Conservation (phyloP, 2,797 vertebrate species). For the Sebastes trivittatus region DNA sequence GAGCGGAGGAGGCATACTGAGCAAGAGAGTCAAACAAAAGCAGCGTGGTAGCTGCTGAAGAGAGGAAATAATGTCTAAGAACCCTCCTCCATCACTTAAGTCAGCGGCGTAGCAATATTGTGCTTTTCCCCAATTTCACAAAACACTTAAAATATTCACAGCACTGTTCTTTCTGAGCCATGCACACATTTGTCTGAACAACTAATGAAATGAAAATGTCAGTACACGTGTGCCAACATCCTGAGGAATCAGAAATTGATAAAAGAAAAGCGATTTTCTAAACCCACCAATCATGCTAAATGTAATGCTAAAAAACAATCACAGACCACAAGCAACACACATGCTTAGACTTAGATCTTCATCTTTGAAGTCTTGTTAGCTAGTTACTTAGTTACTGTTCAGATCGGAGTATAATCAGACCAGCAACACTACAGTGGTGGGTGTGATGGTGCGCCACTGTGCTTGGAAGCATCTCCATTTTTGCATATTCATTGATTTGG, state of each 20-base stretch:
- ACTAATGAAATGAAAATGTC: background rate
- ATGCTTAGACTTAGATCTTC: background rate
- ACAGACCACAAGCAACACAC: background rate
- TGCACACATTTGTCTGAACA: background rate
- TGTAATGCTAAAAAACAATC: background rate
- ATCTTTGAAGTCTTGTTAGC: slow-evolving; percentile 8
- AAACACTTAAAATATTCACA: slow-evolving; percentile 18
- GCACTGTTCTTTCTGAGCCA: background rate
- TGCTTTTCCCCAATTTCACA: background rate
- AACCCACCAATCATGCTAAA: background rate
- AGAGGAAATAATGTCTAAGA: slow-evolving; percentile 23
- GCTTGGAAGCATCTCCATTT: background rate
- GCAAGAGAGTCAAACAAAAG: slow-evolving; percentile 50
- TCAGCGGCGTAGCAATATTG: background rate
- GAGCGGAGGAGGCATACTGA: slow-evolving; percentile 25
- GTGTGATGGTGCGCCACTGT: background rate
- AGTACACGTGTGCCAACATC: background rate
- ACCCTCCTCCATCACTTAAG: slow-evolving; percentile 13
- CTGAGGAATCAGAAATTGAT: slow-evolving; percentile 4
- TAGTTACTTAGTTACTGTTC: background rate
- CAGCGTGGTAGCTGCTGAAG: slow-evolving; percentile 25
- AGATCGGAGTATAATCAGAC: slow-evolving; percentile 10
- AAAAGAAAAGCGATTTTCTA: slow-evolving; percentile 5
- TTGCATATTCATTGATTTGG: slow-evolving; percentile 42
- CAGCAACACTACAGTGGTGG: slow-evolving; percentile 1